A percentile compares a stretch with the other conserved stretches of the same genome.
Conservation (phyloP, 2,113 vertebrate species). For the Megaceryle torquata region DNA sequence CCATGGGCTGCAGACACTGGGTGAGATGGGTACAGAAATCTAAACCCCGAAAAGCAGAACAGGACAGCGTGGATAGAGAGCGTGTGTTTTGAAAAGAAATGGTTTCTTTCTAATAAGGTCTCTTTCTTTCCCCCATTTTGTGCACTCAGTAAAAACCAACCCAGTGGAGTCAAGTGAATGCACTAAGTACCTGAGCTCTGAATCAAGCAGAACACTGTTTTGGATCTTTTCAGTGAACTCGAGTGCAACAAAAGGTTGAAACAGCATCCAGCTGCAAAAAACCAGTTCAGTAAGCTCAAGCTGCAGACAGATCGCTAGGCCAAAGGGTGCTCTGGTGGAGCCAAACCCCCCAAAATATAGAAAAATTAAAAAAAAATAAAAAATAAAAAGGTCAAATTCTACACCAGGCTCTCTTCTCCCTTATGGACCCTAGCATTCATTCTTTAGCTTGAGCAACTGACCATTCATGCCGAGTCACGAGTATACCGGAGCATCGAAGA, state of each 20-base stretch:
- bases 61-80: not conserved
- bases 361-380: not conserved
- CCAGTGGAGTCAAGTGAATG: conserved; percentile 38
- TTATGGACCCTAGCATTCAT: not conserved
- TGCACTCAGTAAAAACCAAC: conserved; percentile 26
- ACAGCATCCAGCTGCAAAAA: conserved; percentile 40
- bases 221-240: conserved; percentile 39
- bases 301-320: conserved; percentile 17
- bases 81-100: not conserved
- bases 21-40: not conserved
- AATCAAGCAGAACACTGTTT: conserved; percentile 59
- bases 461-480: conserved; percentile 32
- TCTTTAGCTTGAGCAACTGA: conserved; percentile 8
- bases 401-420: not conserved
- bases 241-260: conserved; percentile 25
- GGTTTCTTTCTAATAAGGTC: not conserved
- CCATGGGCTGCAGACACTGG: not conserved
- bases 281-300: conserved; percentile 33
- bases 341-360: not conserved
- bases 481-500: conserved; percentile 41
- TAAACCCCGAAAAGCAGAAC: not conserved
- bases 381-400: not conserved
- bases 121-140: not conserved
- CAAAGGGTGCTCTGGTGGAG: conserved; percentile 14
- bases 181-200: conserved; percentile 70